Conservation (phyloP, 2,113 vertebrate species). For the Boulengeromyrus knoepffleri region DNA sequence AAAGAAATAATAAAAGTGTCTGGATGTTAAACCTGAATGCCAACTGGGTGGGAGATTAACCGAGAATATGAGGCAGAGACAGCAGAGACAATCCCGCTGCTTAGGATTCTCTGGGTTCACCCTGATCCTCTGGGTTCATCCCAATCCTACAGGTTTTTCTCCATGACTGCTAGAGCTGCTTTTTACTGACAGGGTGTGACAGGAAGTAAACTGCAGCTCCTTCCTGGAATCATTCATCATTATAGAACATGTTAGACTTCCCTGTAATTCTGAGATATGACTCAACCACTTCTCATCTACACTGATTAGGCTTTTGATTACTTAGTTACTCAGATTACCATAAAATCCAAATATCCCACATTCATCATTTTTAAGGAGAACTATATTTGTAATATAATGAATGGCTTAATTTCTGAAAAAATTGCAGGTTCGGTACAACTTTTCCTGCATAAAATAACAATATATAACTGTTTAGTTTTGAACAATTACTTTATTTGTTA, state of each 20-base stretch:
- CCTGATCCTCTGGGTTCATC: neutral
- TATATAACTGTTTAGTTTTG: neutral
- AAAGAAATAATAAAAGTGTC: neutral
- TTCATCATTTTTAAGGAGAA: neutral
- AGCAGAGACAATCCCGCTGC: neutral
- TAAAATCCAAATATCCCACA: neutral
- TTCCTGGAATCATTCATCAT: neutral
- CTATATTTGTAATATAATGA: neutral
- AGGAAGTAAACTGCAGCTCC: neutral
- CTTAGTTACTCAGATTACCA: neutral
- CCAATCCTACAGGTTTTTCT: neutral
- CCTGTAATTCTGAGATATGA: neutral
- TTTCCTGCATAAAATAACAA: neutral
- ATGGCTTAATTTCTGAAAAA: neutral
- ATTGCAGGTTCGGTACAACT: neutral
- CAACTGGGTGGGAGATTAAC: neutral
- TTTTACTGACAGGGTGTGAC: neutral
- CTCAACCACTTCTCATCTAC: neutral
- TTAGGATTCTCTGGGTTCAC: neutral
- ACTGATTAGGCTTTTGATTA: neutral
- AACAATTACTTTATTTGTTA: neutral
- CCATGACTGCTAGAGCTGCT: neutral
- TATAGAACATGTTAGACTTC: neutral
- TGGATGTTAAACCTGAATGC: neutral
- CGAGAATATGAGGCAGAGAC: neutral